Percentiles rank a stretch among this genome's conserved stretches.
Evolutionary conservation across 2,113 vertebrate species (phyloP).

Genomic region (Ibidorhyncha struthersii): DNA sequence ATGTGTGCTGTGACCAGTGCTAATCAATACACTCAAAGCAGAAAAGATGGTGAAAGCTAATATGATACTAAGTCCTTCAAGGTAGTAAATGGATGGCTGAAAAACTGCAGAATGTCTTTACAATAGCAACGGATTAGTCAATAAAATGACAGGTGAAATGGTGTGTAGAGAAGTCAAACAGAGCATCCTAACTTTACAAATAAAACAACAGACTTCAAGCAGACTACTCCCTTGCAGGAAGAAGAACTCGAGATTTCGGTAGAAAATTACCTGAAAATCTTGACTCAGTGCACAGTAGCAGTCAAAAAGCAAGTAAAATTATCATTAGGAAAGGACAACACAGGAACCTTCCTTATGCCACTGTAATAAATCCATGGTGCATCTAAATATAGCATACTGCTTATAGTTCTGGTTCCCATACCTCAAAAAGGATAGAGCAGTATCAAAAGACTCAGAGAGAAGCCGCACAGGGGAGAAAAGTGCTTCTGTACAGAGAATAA

Average conservation of each 20-base stretch:
- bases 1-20: not conserved
- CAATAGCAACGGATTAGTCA: not conserved
- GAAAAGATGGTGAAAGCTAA: not conserved
- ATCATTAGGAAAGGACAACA: not conserved
- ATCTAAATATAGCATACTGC: not conserved
- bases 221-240: not conserved
- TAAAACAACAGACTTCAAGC: not conserved
- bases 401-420: not conserved
- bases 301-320: not conserved
- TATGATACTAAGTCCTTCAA: not conserved
- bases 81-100: not conserved
- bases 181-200: not conserved
- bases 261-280: not conserved
- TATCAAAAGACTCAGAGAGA: not conserved
- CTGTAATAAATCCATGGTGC: not conserved
- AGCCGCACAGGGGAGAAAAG: not conserved
- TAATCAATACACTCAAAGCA: not conserved
- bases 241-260: not conserved
- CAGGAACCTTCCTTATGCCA: not conserved
- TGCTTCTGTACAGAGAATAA: not conserved
- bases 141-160: not conserved
- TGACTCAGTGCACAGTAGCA: not conserved
- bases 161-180: not conserved
- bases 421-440: not conserved
- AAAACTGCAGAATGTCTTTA: not conserved